Base-by-base conservation (phyloP, 2,888 invertebrate species). In the Drosophila paracracens region DNA sequence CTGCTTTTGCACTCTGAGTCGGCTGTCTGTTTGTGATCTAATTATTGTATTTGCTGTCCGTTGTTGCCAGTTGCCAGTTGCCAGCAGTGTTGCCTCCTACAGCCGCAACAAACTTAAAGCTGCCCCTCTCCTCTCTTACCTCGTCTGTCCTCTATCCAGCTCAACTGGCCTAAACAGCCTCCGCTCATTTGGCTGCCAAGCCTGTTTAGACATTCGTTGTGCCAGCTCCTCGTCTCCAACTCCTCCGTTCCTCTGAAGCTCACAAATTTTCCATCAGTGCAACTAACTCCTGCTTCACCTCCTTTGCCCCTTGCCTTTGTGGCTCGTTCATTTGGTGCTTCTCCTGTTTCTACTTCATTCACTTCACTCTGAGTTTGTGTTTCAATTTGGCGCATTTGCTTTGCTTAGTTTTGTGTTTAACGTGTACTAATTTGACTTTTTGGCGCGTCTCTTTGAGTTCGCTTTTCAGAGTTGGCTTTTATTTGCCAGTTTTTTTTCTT, bases 41-140 rank as follows among this genome's bases (percentile, higher is more conserved):
- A 85, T 85, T 85, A 85, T 89, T 84, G 84, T 81, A 89, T 84
- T 84, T 84, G 84, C 84, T 89, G 89, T 84, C 89, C 79, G 87
- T 81, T 79, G 77, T 70, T 75, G 66, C 76, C 76, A 69, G 79
- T 69, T 68, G 40, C 40, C 40, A 43, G 40, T 46, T 54, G 61
- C 67, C 64, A 70, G 61, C 62, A 50, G 50, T 64, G 82, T 72
- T 75, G 89, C 75, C 86, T 83, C 82, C 83, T 84, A 79, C 65
- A 58, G 75, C 56, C 50, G 50, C 51, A 53, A 60, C 51, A 25
- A 31, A 70, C 54, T 54, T 43, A 16, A 11, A 31, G 40, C 56
- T 51, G 43, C 50, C 46, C 51, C 25, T 29, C n/a, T 11, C 18
- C n/a, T 29, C 29, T 25, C 25, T n/a, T 25, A 31, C 40, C 38